Evolutionary conservation across 2,888 invertebrate genomes (phyloP).

Genomic region (Meganola albula): DNA sequence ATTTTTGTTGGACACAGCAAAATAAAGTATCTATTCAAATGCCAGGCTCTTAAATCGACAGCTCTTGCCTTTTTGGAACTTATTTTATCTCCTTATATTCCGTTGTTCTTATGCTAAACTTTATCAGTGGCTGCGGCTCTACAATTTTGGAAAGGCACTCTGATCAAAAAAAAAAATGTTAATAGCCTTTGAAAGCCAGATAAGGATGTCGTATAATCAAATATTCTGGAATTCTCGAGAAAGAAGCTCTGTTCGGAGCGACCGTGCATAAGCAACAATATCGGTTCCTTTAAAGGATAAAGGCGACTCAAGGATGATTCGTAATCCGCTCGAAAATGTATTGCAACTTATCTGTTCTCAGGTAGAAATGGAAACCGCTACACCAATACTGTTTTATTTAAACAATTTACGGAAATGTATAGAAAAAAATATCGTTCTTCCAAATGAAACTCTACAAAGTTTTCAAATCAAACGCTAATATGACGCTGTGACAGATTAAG

Average conservation of each 20-base stretch:
- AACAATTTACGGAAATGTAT: no score
- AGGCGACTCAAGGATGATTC: constrained; percentile 55
- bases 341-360: constrained; percentile 43
- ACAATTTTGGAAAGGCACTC: constrained; percentile 36
- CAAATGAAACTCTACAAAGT: no score
- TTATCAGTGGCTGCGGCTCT: constrained; percentile 31
- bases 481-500: no score
- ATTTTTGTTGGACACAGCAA: no score
- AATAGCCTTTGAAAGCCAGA: constrained; percentile 60
- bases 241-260: constrained; percentile 47
- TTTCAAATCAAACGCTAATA: no score
- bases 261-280: constrained; percentile 66
- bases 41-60: no score
- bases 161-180: constrained; percentile 45
- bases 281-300: constrained; percentile 64
- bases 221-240: constrained; percentile 65
- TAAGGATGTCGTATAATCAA: constrained; percentile 65
- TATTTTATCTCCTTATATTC: no score
- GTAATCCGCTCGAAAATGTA: constrained; percentile 54
- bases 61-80: no score
- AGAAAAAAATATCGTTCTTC: no score
- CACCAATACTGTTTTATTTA: no score
- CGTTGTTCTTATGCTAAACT: constrained; percentile 23
- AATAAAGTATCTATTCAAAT: no score
- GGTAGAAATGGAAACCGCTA: constrained; percentile 31